Percentiles rank a stretch among this genome's conserved stretches.
These are phyloP conservation scores for Magallana nippona DNA, from an alignment of 2,888 invertebrate genomes.

Conservation along the genomic window DNA sequence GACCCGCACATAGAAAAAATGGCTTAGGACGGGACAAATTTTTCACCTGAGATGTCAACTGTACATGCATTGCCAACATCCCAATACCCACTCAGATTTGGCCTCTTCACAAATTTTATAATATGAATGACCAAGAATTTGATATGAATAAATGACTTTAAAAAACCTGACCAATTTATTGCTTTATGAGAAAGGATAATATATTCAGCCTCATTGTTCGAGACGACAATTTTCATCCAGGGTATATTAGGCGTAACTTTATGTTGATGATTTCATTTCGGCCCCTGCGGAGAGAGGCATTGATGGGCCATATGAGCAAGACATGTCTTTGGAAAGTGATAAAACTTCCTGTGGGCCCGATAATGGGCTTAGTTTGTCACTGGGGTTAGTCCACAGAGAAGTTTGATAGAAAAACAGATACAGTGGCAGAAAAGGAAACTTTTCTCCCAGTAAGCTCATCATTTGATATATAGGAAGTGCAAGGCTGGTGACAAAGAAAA, in stretches of 20 bases:
- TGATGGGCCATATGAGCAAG: slow-evolving; percentile 8
- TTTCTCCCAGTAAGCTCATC: not conserved
- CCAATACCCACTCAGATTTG: not conserved
- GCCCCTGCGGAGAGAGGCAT: slow-evolving; percentile 11
- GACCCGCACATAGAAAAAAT: not conserved
- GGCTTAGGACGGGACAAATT: not conserved
- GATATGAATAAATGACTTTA: slow-evolving; percentile 15
- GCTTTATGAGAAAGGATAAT: slow-evolving; percentile 38
- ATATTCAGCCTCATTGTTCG: slow-evolving; percentile 40
- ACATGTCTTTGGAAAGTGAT: slow-evolving; percentile 19
- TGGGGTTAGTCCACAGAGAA: not conserved
- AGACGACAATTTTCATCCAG: slow-evolving; percentile 32
- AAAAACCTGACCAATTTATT: slow-evolving; percentile 29
- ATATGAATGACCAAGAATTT: slow-evolving; percentile 11
- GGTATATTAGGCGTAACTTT: slow-evolving; percentile 47
- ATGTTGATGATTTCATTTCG: slow-evolving; percentile 29
- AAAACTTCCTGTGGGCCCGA: slow-evolving; percentile 10
- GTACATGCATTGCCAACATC: not conserved
- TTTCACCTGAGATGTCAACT: slow-evolving; percentile 7
- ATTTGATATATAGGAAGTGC: not conserved
- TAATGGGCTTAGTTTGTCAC: not conserved
- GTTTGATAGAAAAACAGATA: not conserved
- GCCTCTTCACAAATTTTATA: not conserved
- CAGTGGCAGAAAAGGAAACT: not conserved
- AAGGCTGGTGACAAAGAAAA: not conserved